A percentile compares a stretch with the other conserved stretches of the same genome.
Evolutionary conservation across 92 coral and sea anemone genomes (phyloP).

Genomic region (Palythoa grandiflora): DNA sequence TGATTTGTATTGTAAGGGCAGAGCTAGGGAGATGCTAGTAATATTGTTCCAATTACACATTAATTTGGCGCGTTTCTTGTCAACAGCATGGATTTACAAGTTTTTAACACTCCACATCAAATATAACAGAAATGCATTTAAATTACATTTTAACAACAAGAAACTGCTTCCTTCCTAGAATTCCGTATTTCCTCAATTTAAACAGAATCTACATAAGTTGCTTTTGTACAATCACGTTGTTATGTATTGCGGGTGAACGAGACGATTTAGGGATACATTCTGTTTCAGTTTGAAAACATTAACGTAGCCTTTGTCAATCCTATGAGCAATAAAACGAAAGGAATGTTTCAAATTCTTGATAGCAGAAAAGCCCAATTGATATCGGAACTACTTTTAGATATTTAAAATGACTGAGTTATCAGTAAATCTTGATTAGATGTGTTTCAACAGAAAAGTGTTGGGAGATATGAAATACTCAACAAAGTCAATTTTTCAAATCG

Average conservation of each 20-base stretch:
- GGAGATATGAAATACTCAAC: constrained; percentile 22
- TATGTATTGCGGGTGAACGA: neutral
- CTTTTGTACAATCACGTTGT: neutral
- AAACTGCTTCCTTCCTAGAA: constrained; percentile 36
- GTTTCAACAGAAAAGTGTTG: constrained; percentile 34
- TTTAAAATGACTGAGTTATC: constrained; percentile 46
- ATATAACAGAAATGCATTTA: neutral
- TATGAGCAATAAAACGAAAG: neutral
- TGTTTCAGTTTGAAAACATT: constrained; percentile 17
- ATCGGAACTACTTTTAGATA: constrained; percentile 37
- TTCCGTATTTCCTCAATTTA: constrained; percentile 6
- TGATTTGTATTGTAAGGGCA: no score
- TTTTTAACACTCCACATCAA: neutral
- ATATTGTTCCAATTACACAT: neutral
- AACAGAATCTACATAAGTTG: constrained; percentile 6
- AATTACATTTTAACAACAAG: neutral
- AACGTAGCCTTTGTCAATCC: neutral
- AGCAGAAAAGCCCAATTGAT: neutral
- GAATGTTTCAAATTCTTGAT: constrained; percentile 22
- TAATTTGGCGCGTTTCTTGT: neutral
- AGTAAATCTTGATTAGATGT: constrained; percentile 41
- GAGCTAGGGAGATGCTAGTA: no score
- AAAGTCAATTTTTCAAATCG: constrained; percentile 27
- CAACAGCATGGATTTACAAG: neutral
- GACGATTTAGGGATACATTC: neutral